Conservation (phyloP, 1,140 invertebrate genomes). For the Solen grandis region DNA sequence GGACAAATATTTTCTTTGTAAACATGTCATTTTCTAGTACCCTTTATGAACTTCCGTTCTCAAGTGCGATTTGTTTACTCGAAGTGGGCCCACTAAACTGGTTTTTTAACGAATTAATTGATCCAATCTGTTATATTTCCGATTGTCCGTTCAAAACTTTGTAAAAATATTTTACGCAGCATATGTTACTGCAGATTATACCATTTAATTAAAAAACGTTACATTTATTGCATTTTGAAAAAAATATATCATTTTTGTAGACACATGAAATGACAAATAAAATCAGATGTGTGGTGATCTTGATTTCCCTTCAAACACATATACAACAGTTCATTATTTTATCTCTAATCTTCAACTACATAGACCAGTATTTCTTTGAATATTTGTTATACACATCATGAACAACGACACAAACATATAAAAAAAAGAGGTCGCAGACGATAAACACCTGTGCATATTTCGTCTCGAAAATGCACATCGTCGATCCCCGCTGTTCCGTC, state of each 20-base stretch:
- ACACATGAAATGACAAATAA: no score
- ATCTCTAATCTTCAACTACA: constrained; percentile 17
- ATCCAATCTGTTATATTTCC: constrained; percentile 18
- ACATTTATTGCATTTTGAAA: background rate
- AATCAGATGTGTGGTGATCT: no score
- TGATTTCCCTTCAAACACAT: background rate
- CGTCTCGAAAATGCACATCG: background rate
- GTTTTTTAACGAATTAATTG: constrained; percentile 6
- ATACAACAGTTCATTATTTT: background rate
- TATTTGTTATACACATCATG: no score
- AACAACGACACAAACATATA: background rate
- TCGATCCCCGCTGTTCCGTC: background rate
- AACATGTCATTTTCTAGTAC: constrained; percentile 54
- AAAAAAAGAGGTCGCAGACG: background rate
- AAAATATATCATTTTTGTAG: background rate
- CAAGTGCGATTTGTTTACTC: constrained; percentile 23
- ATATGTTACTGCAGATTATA: background rate
- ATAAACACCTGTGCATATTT: constrained; percentile 7
- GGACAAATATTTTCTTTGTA: constrained; percentile 61
- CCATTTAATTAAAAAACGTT: background rate
- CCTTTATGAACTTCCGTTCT: constrained; percentile 49
- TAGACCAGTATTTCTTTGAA: no score
- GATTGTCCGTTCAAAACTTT: background rate
- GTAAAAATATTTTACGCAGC: background rate
- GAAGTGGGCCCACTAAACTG: background rate